Evolutionary conservation across 2,797 vertebrate species (phyloP), one percentile per base, ranked within the genome.

Genomic region (Aphelocoma californica): DNA sequence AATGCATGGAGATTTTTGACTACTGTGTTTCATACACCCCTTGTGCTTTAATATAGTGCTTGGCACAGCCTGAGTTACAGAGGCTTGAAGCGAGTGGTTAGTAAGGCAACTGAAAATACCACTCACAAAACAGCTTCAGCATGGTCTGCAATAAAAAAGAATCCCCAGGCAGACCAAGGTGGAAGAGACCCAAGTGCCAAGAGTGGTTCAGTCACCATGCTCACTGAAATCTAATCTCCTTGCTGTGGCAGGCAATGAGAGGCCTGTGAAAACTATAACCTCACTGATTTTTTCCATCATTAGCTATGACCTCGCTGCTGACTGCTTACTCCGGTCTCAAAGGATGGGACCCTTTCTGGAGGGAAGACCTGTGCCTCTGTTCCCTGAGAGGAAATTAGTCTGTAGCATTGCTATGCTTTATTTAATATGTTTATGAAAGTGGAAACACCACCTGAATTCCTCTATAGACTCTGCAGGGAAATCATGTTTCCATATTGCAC

Each of bases 211-310:
- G 54, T 78, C 78, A 81, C 92, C 71, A 24, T 7, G 18, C 50
- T 57, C 61, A 25, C 62, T 92, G 93, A 96, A 96, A 96, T 78
- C 31, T 67, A 82, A 94, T 85, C 78, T 88, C 53, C 20, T 57
- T 81, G 62, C 94, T 72, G 50, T 73, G 72, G 74, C 78, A 87
- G 74, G 81, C 86, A 80, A 40, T 47, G 34, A 87, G 88, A 67
- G 65, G 64, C 65, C 90, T 94, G 88, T 67, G 78, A 93, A 96
- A 93, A 56, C 84, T 90, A 42, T 83, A 95, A 92, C 75, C 81
- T 70, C 54, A 50, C 42, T 58, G 61, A 83, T 83, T 83, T 95
- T 92, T 96, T 96, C 94, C 95, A 82, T 87, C 74, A 29, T 96
- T 95, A 95, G 77, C 70, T 81, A 15, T 85, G 42, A 86, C 65